Percentiles rank a stretch among this genome's conserved stretches.
Evolutionary conservation across 2,797 vertebrate species (phyloP).

Genomic region (Danio choprae): DNA sequence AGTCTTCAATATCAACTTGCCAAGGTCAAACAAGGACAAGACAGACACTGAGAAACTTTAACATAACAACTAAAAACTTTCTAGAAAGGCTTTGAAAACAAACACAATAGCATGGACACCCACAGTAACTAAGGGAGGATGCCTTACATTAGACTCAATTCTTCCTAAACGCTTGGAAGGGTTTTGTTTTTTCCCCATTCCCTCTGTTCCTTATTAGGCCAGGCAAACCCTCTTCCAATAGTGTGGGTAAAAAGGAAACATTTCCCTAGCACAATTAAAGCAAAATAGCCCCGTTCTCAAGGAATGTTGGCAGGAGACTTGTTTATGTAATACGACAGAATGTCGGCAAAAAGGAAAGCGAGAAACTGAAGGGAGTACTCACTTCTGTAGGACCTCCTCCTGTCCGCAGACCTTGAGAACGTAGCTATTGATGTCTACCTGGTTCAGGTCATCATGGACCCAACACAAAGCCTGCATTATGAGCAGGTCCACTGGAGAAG

Average conservation of each 20-base stretch:
- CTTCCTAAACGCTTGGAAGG: neutral
- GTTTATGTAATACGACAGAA: conserved; percentile 29
- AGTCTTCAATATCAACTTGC: conserved; percentile 25
- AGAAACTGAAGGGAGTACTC: conserved; percentile 68
- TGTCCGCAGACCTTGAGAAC: conserved; percentile 96
- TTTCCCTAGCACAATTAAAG: conserved; percentile 56
- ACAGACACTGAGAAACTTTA: neutral
- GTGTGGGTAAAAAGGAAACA: conserved; percentile 55
- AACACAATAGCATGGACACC: conserved; percentile 19
- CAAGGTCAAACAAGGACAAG: conserved; percentile 44
- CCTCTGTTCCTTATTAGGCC: conserved; percentile 38
- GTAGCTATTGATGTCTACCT: conserved; percentile 93
- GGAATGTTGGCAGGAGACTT: conserved; percentile 57
- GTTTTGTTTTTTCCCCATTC: conserved; percentile 7
- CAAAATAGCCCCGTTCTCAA: conserved; percentile 47
- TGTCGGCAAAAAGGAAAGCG: neutral
- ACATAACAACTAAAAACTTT: conserved; percentile 15
- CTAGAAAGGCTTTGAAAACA: neutral
- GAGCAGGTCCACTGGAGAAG: conserved; percentile 94
- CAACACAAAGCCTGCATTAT: conserved; percentile 98
- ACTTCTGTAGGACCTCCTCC: conserved; percentile 97
- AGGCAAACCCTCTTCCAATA: conserved; percentile 18
- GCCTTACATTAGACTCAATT: conserved; percentile 1
- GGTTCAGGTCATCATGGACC: conserved; percentile 96
- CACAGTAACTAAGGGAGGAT: conserved; percentile 4